These are phyloP conservation scores for Anarsia innoxiella DNA, from an alignment of 2,888 invertebrate genomes.

Conservation along the genomic window DNA sequence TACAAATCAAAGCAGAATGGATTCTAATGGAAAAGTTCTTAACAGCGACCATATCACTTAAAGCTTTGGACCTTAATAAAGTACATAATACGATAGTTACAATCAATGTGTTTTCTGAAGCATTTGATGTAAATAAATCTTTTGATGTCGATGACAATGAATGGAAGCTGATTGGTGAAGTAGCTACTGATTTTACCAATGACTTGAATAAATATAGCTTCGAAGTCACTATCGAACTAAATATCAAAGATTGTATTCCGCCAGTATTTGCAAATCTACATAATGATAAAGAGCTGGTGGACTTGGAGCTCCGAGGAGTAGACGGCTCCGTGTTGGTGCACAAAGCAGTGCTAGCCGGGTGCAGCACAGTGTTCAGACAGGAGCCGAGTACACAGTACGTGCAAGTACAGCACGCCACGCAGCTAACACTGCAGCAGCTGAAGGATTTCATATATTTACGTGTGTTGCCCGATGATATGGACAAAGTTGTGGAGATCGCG, in stretches of 20 bases:
- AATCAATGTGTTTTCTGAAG: too few relatives aligned
- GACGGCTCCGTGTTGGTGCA: background rate
- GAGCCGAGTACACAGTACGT: background rate
- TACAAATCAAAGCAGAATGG: too few relatives aligned
- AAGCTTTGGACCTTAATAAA: too few relatives aligned
- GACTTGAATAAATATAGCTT: slow-evolving; percentile 33
- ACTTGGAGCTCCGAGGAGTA: background rate
- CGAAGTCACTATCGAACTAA: slow-evolving; percentile 29
- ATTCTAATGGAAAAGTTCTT: too few relatives aligned
- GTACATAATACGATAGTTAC: too few relatives aligned
- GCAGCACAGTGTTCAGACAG: background rate
- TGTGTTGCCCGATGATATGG: background rate
- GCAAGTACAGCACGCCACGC: background rate
- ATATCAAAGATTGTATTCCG: too few relatives aligned
- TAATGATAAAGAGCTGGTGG: background rate
- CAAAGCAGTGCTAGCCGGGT: background rate
- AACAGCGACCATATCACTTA: too few relatives aligned
- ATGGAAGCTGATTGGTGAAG: too few relatives aligned
- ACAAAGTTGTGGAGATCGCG: background rate
- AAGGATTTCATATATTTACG: background rate
- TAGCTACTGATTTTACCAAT: too few relatives aligned
- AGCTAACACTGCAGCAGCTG: background rate
- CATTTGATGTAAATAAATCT: too few relatives aligned
- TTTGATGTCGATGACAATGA: too few relatives aligned
- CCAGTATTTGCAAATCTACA: too few relatives aligned